These are phyloP conservation scores for Stenolophus ochropezus DNA, from an alignment of 2,888 invertebrate genomes.

Conservation along the genomic window DNA sequence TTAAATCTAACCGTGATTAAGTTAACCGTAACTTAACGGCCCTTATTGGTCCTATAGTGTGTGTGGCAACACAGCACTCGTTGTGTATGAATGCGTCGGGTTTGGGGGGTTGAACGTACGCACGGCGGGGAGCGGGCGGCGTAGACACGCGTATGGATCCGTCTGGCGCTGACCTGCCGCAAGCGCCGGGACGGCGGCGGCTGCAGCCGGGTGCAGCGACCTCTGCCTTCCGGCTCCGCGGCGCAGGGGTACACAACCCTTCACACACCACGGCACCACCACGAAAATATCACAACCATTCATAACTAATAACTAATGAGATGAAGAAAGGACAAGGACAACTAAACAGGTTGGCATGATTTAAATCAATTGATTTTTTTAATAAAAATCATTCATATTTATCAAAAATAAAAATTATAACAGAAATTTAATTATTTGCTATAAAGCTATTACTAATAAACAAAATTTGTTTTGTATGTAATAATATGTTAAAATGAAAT, in stretches of 20 bases:
- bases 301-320: too few species aligned
- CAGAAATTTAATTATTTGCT: too few species aligned
- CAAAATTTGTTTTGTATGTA: too few species aligned
- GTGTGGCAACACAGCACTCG: too few species aligned
- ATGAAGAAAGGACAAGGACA: background rate
- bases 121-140: slow-evolving; percentile 44
- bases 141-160: slow-evolving; percentile 63
- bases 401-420: too few species aligned
- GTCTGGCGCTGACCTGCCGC: slow-evolving; percentile 67
- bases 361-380: background rate
- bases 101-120: slow-evolving; percentile 31
- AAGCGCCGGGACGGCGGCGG: slow-evolving; percentile 58
- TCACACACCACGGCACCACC: background rate
- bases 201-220: slow-evolving; percentile 57
- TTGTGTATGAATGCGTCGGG: background rate
- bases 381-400: background rate
- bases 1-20: too few species aligned
- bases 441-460: too few species aligned
- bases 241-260: slow-evolving; percentile 30
- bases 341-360: too few species aligned
- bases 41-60: too few species aligned
- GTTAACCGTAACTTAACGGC: too few species aligned
- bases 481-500: too few species aligned
- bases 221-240: slow-evolving; percentile 54
- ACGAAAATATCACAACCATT: too few species aligned